A percentile compares a stretch with the other conserved stretches of the same genome.
Evolutionary conservation across 2,888 invertebrate species (phyloP).

Genomic region (Tetheella fluctuosa): DNA sequence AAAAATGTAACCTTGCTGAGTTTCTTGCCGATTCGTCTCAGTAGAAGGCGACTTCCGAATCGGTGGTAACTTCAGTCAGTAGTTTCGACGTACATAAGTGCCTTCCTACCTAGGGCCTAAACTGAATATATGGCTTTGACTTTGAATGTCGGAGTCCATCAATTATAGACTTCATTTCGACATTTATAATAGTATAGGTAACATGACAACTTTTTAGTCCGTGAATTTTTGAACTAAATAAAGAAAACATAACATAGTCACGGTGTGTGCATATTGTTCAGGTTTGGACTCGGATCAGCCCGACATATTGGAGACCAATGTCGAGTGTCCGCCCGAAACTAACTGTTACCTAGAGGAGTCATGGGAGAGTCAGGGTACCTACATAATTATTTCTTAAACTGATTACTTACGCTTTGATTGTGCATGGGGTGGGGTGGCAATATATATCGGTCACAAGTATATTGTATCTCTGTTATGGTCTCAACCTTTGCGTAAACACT

Average conservation of each 20-base stretch:
- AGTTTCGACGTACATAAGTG: no score
- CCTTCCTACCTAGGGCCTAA: no score
- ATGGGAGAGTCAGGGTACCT: constrained; percentile 76
- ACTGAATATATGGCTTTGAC: no score
- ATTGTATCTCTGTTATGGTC: constrained; percentile 24
- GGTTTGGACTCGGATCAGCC: constrained; percentile 79
- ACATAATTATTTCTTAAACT: constrained; percentile 53
- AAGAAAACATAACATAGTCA: constrained; percentile 31
- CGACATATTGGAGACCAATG: constrained; percentile 78
- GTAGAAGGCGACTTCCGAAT: no score
- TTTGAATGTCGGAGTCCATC: no score
- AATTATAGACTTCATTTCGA: no score
- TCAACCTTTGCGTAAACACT: constrained; percentile 30
- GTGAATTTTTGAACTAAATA: neutral
- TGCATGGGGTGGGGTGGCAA: constrained; percentile 69
- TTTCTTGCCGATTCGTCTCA: no score
- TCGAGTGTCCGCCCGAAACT: constrained; percentile 79
- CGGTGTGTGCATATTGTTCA: constrained; percentile 66
- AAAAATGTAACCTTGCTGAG: no score
- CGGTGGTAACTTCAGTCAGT: no score
- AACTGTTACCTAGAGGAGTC: constrained; percentile 84
- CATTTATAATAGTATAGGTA: no score
- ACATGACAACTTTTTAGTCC: no score
- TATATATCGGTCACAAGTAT: constrained; percentile 30
- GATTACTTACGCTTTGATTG: constrained; percentile 51